Percentiles rank a stretch among this genome's conserved stretches.
These are phyloP conservation scores for Nephrotoma guestfalica DNA, from an alignment of 2,888 invertebrate species.

Conservation along the genomic window DNA sequence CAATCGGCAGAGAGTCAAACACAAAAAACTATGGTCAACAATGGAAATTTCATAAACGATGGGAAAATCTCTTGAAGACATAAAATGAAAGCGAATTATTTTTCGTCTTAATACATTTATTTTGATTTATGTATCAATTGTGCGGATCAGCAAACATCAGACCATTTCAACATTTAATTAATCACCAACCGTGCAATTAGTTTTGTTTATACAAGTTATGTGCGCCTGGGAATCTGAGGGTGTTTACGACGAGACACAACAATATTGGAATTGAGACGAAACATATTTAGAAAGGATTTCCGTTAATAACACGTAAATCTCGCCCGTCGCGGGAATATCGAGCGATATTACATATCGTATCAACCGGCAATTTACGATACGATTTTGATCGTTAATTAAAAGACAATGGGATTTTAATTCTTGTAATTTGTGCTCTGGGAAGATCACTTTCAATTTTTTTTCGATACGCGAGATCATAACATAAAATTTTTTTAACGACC, in stretches of 20 bases:
- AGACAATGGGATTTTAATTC: background rate
- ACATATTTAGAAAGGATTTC: background rate
- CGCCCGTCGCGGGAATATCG: background rate
- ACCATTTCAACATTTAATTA: background rate
- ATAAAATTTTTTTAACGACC: background rate
- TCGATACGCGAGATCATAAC: background rate
- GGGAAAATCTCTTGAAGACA: background rate
- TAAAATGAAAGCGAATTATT: background rate
- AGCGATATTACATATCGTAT: background rate
- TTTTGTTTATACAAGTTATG: background rate
- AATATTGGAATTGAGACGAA: background rate
- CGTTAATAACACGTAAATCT: background rate
- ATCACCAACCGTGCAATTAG: background rate
- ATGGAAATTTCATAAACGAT: background rate
- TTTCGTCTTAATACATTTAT: background rate
- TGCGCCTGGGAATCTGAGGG: background rate
- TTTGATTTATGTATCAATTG: background rate
- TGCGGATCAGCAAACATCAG: background rate
- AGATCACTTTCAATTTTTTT: background rate
- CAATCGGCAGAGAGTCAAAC: background rate
- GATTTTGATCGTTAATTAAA: background rate
- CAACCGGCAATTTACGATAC: background rate
- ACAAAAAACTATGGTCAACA: background rate
- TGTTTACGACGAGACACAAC: background rate
- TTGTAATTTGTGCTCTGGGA: background rate